Evolutionary conservation across 2,797 vertebrate genomes (phyloP), one percentile per base, ranked within the genome.

Genomic region (Echiichthys vipera): DNA sequence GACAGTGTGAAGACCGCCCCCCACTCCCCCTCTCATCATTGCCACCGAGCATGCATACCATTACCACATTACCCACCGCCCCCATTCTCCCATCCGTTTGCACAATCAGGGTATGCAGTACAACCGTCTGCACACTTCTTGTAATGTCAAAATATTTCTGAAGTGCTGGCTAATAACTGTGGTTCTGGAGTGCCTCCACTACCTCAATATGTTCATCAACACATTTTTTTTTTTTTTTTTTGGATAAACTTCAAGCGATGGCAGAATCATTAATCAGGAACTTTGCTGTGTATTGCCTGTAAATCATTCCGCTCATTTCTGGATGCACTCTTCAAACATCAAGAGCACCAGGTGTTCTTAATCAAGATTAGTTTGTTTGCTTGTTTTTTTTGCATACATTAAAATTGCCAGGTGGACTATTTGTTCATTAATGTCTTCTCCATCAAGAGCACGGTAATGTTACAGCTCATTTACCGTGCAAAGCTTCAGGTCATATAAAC

Each of bases 391-490:
- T 79, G 89, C 84, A 87, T 86, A 81, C 82, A 85, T 90, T 90
- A 78, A 68, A 84, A 78, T 46, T 74, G 71, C 84, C 92, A 90
- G 89, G 85, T 92, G 91, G 74, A 83, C 80, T 45, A 39, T 49
- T 87, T 84, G 80, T 88, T 77, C 71, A 82, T 88, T 87, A 90
- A 89, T 87, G 83, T 75, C 74, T 84, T 85, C 80, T 89, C 80
- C 71, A 62, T 84, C 68, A 78, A 85, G 76, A 84, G 75, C 51
- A 68, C 56, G 39, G 73, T 84, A 80, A 91, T 90, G 89, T 88
- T 85, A 80, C 89, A 87, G 89, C 89, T 91, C 90, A 91, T 93
- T 93, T 89, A 66, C 78, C 32, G 45, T 27, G 76, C 76, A 75
- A 68, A 68, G 87, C 89, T 84, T 80, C 77, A 61, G 89, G 88